These are phyloP conservation scores for Netelia virgata DNA, from an alignment of 2,888 invertebrate species.

Conservation along the genomic window DNA sequence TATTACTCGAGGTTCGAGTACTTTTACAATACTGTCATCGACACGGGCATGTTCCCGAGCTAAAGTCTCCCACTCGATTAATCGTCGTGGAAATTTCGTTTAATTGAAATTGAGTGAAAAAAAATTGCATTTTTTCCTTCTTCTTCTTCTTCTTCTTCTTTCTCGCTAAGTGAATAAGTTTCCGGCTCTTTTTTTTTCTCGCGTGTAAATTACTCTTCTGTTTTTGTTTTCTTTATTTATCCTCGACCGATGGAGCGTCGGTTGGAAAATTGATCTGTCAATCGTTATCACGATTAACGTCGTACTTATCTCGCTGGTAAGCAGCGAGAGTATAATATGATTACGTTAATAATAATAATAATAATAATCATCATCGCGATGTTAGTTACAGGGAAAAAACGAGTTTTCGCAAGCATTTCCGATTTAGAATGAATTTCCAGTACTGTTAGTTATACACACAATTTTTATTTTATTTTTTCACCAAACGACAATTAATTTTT, in stretches of 20 bases:
- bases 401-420: background rate
- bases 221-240: background rate
- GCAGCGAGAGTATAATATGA: conserved; percentile 14
- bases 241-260: background rate
- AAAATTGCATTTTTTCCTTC: background rate
- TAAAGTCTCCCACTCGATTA: conserved; percentile 11
- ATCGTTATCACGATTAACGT: background rate
- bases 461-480: conserved; percentile 19
- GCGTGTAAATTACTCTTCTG: background rate
- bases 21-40: background rate
- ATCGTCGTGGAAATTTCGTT: conserved; percentile 17
- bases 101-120: background rate
- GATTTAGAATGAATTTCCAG: conserved; percentile 33
- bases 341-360: conserved; percentile 29
- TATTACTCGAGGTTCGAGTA: background rate
- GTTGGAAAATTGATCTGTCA: background rate
- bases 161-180: too few species aligned
- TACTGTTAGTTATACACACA: conserved; percentile 4
- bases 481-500: conserved; percentile 22
- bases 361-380: conserved; percentile 1
- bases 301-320: conserved; percentile 39
- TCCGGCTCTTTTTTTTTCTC: too few species aligned
- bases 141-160: too few species aligned
- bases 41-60: conserved; percentile 8
- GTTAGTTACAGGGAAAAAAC: background rate